Evolutionary conservation across 2,797 vertebrate species (phyloP).

Genomic region (Gadopsis bispinosus): DNA sequence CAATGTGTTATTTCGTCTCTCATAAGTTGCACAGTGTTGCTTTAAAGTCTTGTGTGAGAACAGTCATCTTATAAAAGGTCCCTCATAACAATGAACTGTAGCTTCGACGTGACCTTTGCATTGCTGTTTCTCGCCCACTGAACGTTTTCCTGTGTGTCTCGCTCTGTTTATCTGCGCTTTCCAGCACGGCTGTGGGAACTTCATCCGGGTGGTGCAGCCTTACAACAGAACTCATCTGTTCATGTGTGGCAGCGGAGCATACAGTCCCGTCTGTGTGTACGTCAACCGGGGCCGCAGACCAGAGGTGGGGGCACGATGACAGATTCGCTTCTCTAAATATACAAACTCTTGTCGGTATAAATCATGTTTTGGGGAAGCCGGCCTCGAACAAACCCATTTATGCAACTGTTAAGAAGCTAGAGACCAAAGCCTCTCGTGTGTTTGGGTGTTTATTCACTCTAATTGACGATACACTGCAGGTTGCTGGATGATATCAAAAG

Average conservation of each 20-base stretch:
- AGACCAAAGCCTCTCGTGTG: not conserved
- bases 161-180: conserved; percentile 35
- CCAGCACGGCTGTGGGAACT: conserved; percentile 97
- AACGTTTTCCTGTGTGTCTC: not conserved
- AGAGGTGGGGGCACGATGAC: conserved; percentile 84
- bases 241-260: conserved; percentile 96
- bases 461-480: not conserved
- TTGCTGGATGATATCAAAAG: not conserved
- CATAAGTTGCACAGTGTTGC: not conserved
- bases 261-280: conserved; percentile 94
- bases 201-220: conserved; percentile 93
- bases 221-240: conserved; percentile 97
- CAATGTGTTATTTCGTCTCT: not conserved
- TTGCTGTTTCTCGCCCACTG: not conserved
- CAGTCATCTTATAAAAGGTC: not conserved
- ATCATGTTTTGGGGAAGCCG: not conserved
- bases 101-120: not conserved
- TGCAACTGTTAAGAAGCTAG: not conserved
- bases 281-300: conserved; percentile 94
- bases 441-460: not conserved
- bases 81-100: not conserved
- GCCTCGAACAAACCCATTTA: not conserved
- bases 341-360: conserved; percentile 25
- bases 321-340: conserved; percentile 22
- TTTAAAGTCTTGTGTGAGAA: not conserved